Evolutionary conservation across 2,888 invertebrate species (phyloP), one percentile per base, ranked within the genome.

Genomic region (Drosophila atroscutellata): DNA sequence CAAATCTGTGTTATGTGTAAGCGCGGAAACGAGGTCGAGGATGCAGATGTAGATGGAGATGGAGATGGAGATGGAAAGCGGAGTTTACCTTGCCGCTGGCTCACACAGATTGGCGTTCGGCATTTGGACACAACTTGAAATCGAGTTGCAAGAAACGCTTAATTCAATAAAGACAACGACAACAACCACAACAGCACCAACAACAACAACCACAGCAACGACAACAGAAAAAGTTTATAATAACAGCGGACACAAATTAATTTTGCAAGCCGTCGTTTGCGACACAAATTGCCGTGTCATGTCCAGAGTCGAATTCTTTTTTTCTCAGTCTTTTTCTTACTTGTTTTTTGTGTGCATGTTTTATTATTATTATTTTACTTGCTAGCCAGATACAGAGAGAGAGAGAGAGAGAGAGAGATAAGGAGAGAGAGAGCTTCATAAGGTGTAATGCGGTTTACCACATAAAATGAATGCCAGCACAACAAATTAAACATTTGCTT

Each of bases 201-300:
- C 60, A 67, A 6, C 69, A 52, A 60, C 59, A 52, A 71, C 55
- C 57, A 57, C 63, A 65, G 45, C 59, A 45, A 60, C 49, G 58
- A 55, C 61, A 59, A 67, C 62, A 68, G 39, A 72, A 75, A 83
- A 81, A 75, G 66, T 72, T 81, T 77, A 83, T 81, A 86, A 86
- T 86, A 86, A 88, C 80, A 86, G 83, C 76, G 88, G 84, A 76
- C 88, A 88, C 84, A 86, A 86, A 86, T 86, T 88, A 88, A 86
- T 88, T 86, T 84, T 80, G 82, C 84, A 84, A 86, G 81, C 85
- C 85, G 83, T 86, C 80, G 84, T 66, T 80, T 73, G 73, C 88
- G 77, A 86, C 86, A 83, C 86, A 88, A 86, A 88, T 86, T 86
- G 88, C 86, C 85, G 75, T 88, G 88, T 86, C 85, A 86, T 88